A percentile compares a stretch with the other conserved stretches of the same genome.
Evolutionary conservation across 2,797 vertebrate genomes (phyloP).

Genomic region (Pristis pectinata): DNA sequence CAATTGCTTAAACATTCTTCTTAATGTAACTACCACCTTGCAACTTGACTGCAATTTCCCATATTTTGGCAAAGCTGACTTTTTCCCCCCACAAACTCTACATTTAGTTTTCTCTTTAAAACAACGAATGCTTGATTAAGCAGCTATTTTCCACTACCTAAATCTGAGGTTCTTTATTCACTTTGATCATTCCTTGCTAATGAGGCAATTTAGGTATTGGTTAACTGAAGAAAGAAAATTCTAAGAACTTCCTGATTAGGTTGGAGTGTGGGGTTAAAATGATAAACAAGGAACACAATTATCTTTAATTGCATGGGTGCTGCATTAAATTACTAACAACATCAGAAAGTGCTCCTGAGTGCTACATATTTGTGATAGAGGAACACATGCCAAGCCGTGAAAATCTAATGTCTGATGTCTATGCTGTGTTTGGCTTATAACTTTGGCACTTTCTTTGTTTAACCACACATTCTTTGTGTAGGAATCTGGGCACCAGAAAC

Average conservation of each 20-base stretch:
- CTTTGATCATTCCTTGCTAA: too few relatives aligned
- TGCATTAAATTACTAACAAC: not conserved
- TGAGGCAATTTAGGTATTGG: too few relatives aligned
- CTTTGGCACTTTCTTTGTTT: not conserved
- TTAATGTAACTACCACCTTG: not conserved
- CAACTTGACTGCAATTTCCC: not conserved
- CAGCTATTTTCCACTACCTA: not conserved
- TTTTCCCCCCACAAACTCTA: not conserved
- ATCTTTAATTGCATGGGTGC: not conserved
- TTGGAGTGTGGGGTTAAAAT: not conserved
- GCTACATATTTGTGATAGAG: not conserved
- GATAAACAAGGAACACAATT: not conserved
- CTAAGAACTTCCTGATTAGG: not conserved
- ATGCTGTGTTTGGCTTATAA: not conserved
- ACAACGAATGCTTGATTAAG: not conserved
- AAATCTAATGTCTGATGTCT: not conserved
- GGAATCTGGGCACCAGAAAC: not conserved
- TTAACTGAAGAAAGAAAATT: too few relatives aligned
- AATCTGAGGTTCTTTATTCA: not conserved
- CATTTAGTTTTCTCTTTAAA: not conserved
- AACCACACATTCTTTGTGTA: not conserved
- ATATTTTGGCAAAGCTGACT: not conserved
- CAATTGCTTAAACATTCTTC: not conserved
- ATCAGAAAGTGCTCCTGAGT: not conserved
- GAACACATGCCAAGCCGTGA: not conserved